These are phyloP conservation scores for Galeopsomyia nigrocyanea DNA, from an alignment of 2,888 invertebrate species.

Conservation along the genomic window DNA sequence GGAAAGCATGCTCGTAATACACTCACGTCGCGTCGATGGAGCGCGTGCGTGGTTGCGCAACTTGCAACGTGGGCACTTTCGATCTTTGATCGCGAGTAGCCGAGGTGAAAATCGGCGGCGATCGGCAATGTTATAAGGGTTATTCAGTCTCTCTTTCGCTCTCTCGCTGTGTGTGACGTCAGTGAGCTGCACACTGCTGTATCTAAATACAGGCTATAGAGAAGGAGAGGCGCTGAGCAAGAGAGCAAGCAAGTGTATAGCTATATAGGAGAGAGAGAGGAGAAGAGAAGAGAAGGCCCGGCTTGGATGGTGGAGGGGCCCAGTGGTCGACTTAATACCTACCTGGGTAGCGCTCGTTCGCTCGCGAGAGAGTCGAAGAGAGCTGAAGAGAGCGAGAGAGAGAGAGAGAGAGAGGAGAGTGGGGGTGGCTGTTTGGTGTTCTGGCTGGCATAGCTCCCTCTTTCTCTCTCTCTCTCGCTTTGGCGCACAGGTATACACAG, in stretches of 20 bases:
- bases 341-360: not conserved
- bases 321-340: constrained; percentile 28
- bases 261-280: not conserved
- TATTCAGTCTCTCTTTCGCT: too few relatives aligned
- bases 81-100: too few relatives aligned
- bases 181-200: too few relatives aligned
- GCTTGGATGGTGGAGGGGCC: constrained; percentile 25
- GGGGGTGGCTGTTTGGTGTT: constrained; percentile 23
- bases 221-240: not conserved
- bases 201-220: too few relatives aligned
- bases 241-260: not conserved
- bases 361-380: constrained; percentile 4
- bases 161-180: too few relatives aligned
- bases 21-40: too few relatives aligned
- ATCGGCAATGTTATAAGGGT: too few relatives aligned
- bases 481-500: not conserved
- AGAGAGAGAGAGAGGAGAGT: constrained; percentile 12
- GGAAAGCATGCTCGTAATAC: too few relatives aligned
- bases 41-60: too few relatives aligned
- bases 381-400: not conserved
- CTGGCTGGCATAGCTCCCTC: too few relatives aligned
- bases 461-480: constrained; percentile 2
- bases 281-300: constrained; percentile 1
- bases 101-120: too few relatives aligned
- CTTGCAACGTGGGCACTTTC: too few relatives aligned